Base-by-base conservation (phyloP, 2,113 vertebrate genomes). In the Gallinago undulata region DNA sequence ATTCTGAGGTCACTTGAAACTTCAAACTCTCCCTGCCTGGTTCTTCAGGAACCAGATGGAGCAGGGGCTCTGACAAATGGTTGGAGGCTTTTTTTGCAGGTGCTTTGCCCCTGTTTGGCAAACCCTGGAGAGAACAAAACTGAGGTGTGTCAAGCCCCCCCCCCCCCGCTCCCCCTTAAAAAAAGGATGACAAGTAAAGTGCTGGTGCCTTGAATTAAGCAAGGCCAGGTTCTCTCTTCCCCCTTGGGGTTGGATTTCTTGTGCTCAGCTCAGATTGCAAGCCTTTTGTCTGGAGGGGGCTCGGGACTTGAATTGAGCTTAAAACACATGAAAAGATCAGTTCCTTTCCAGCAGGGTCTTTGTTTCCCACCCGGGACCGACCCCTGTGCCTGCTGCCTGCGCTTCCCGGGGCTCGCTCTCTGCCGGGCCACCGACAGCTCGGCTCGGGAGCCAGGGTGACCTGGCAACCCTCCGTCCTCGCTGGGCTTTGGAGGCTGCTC, bases 341-440 rank as follows among this genome's bases (percentile, higher is more conserved):
- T 15, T 55, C 50, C n/a, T 39, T 67, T 59, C 89, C 85, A 56
- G 67, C 77, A 27, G 73, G 27, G 82, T 25, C 5, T 79, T 87
- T 83, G 88, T 89, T 45, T 41, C 39, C 60, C 53, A 6, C 19
- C 45, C 47, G 7, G 24, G 51, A 13, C 45, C 1, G 0, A 18
- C 13, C 60, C 53, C 55, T 35, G 47, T 0, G 25, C 67, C 84
- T 19, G 47, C 24, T 39, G 76, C 37, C n/a, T 7, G 22, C 3
- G 1, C 31, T 48, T 60, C 14, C 68, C 69, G 3, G 13, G 1
- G 18, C 75, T 24, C 5, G 6, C 64, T 63, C 16, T n/a, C 33
- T 1, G 7, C 57, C 1, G 2, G 30, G 33, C 24, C 9, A 1
- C 60, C 2, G 0, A 2, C 59, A 21, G 48, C 81, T 74, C 87